A percentile compares a stretch with the other conserved stretches of the same genome.
Conservation (phyloP, 2,888 invertebrate genomes). For the Eupithecia tripunctaria region DNA sequence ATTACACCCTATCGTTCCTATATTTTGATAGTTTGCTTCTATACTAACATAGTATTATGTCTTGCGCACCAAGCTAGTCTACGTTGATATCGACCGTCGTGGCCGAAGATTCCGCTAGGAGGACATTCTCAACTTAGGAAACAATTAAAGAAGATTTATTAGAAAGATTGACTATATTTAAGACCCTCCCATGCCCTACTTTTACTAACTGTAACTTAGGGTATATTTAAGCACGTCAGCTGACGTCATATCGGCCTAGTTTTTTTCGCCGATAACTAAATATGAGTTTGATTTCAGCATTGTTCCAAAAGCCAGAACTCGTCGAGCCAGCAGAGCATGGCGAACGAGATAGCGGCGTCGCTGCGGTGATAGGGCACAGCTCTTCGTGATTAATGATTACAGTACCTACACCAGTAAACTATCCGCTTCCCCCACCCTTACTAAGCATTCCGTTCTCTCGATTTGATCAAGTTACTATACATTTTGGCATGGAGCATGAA, state of each 20-base stretch:
- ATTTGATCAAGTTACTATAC: constrained; percentile 3
- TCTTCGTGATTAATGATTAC: constrained; percentile 74
- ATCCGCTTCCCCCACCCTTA: constrained; percentile 63
- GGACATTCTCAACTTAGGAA: no score
- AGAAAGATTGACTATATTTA: no score
- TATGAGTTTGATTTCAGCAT: constrained; percentile 68
- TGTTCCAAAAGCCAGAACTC: constrained; percentile 81
- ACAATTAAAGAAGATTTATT: no score
- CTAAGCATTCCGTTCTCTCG: constrained; percentile 28
- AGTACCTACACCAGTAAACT: constrained; percentile 67
- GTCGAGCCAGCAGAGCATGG: constrained; percentile 80
- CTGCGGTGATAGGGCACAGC: constrained; percentile 82
- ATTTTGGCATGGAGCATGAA: background rate
- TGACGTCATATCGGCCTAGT: background rate
- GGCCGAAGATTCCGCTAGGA: no score
- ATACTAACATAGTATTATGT: no score
- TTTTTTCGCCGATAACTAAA: constrained; percentile 2
- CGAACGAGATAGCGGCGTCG: constrained; percentile 81
- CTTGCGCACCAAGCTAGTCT: no score
- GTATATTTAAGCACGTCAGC: no score
- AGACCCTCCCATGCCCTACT: no score
- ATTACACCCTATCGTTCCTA: background rate
- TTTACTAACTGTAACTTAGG: no score
- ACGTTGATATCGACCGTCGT: no score
- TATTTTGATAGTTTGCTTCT: no score